phyloP scores from a whole-genome alignment of 1,140 invertebrate species.

The Mycetomoellerius zeteki region DNA sequence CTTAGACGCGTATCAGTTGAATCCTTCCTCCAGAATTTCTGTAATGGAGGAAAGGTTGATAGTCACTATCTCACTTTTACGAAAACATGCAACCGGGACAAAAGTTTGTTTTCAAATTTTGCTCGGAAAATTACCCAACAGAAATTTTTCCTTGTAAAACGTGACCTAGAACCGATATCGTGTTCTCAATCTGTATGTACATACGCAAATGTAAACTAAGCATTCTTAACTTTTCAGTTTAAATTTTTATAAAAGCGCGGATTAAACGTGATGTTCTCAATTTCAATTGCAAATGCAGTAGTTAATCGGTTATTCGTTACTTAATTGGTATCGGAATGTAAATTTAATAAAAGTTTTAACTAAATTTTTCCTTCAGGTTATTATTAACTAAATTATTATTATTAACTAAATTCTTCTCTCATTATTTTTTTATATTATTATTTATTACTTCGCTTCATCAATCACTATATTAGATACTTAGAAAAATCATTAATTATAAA shows the following conservation, averaged over 20 bases:
- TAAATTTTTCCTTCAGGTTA: not conserved
- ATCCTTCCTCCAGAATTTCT: conserved; percentile 64
- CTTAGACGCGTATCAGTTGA: conserved; percentile 65
- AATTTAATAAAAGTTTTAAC: conserved; percentile 12
- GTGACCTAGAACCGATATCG: conserved; percentile 6
- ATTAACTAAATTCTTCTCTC: not conserved
- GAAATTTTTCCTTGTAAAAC: conserved; percentile 36
- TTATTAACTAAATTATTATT: no score
- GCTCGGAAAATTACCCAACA: not conserved
- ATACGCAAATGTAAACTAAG: conserved; percentile 32
- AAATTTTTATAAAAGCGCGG: conserved; percentile 22
- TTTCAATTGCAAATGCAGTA: not conserved
- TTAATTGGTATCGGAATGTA: not conserved
- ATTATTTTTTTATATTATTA: not conserved
- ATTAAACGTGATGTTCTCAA: not conserved
- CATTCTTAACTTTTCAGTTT: conserved; percentile 6
- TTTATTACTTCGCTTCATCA: not conserved
- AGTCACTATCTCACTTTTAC: conserved; percentile 44
- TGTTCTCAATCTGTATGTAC: not conserved
- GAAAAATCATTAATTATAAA: not conserved
- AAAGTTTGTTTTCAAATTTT: conserved; percentile 44
- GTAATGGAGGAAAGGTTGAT: conserved; percentile 59
- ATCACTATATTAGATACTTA: not conserved
- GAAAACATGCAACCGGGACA: conserved; percentile 17
- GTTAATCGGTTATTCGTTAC: conserved; percentile 9